Base-by-base conservation (phyloP, 2,888 invertebrate species). In the Cybosia mesomella region DNA sequence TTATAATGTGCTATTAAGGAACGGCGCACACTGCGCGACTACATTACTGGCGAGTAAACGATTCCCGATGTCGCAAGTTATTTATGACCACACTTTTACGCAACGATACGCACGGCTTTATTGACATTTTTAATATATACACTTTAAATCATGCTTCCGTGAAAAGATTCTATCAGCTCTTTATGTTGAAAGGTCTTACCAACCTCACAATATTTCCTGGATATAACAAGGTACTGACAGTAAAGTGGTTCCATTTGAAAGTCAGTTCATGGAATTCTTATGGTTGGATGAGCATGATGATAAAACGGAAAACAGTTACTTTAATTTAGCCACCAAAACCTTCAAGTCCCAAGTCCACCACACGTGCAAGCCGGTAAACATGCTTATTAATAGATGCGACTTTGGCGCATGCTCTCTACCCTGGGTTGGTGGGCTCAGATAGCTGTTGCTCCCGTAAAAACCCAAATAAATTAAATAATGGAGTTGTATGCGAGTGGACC, bases 1-100 rank as follows among this genome's bases (percentile, higher is more conserved):
- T 79, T 85, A 89, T 89, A 92, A 90, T 87, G 88, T 80, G 86
- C 86, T 83, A 84, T 89, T 90, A 89, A 86, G 85, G 84, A 76
- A 67, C 80, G 67, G 68, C 84, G 85, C 85, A 87, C 87, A 87
- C 87, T 83, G 80, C 79, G 75, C 85, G 87, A 83, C 83, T 84
- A 87, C 81, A 83, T 86, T 84, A 85, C 77, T 53, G 77, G 66
- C 72, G 39, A 77, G 74, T 72, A 70, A 85, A 82, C 81, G 87
- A 76, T 85, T 80, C 71, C 58, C 80, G 73, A 79, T 78, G 79
- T 73, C 81, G 75, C 82, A 75, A 80, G 77, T 84, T 88, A 86
- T 89, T 89, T 87, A 89, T 84, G 87, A 88, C 80, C 79, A 84
- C 85, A 88, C 85, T 87, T 87, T 82, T 80, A 79, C 81, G 81